Base-by-base conservation (phyloP, 2,888 invertebrate genomes). In the Vesta saturnalis region DNA sequence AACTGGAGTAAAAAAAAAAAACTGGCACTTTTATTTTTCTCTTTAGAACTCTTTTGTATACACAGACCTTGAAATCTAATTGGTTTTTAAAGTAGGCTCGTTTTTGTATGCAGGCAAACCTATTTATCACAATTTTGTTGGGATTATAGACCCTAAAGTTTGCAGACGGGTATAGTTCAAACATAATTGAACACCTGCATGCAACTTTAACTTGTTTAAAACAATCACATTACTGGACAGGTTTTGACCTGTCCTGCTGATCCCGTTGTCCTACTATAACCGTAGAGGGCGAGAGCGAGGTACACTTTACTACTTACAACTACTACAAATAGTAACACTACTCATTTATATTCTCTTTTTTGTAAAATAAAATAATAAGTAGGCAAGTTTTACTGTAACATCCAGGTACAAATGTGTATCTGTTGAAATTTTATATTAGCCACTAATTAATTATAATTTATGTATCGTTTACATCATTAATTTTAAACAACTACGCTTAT, bases 161-260 rank as follows among this genome's bases (percentile, higher is more conserved):
- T 63, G 23, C 62, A 52, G 56, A 61, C 66, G 72, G 71, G 71
- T 74, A 74, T 70, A 66, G 74, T 71, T 69, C 70, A 69, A 70
- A 66, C 64, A 64, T 70, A 64, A 69, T 72, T 73, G 72, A 79
- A 80, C 81, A 81, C 81, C 81, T 80, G 81, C 80, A 77, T 49
- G 15, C 47, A 49, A 49, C 76, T 65, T 68, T 61, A 76, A 71
- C 66, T 76, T 73, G 72, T 72, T 74, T 77, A 77, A 77, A 77
- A 78, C 78, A 78, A 78, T 78, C 76, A 74, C 75, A 76, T 76
- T 74, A 75, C 75, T 73, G 77, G 79, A 81, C 81, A 81, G 80
- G 82, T 81, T 81, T 77, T 75, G 79, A 82, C 82, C 79, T 80
- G 81, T 80, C 78, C 78, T 73, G 69, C 66, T 61, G 58, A 62